Base-by-base conservation (phyloP, 2,888 invertebrate species). In the Pseudococcus viburni region DNA sequence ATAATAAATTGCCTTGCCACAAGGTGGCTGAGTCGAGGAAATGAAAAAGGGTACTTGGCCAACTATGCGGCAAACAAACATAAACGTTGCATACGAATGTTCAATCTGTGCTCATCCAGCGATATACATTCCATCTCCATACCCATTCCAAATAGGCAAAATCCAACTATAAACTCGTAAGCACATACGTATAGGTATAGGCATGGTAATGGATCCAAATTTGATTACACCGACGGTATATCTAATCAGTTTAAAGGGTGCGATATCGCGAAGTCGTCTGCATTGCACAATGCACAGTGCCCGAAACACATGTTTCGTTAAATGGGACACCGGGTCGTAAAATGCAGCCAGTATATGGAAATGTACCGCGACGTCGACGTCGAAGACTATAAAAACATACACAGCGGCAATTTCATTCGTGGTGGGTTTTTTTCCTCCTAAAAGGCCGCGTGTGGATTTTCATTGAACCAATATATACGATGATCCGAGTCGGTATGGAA, bases 271-370 rank as follows among this genome's bases (percentile, higher is more conserved):
- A 33, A 73, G 33, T 33, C 73, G 33, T 33, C 73, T 33, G 73
- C 33, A 15, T 17, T 73, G 73, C 33, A 19, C 9, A 51, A 6
- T 42, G 59, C 7, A 39, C 77, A 33, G 77, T 77, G 77, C 80
- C 73, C 80, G 46, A 83, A 42, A 83, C 80, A 83, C 80, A 83
- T 83, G 80, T 83, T 83, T 83, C 80, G 80, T 46, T 46, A 46
- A 83, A 83, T 83, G 80, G 80, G 80, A 83, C 80, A 83, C 46
- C 80, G 80, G 73, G 80, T 83, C 80, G 80, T 83, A 83, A 83
- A 83, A 83, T 33, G 42, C 46, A 77, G 77, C 64, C 22, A 64
- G 64, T 22, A 77, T 83, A 77, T 83, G 80, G 80, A 83, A 83
- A 83, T 83, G 80, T 83, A 19, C 46, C 46, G 33, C 73, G 73